Percentiles rank a stretch among this genome's conserved stretches.
Conservation (phyloP, 1,140 invertebrate genomes). For the Campoletis sonorensis region DNA sequence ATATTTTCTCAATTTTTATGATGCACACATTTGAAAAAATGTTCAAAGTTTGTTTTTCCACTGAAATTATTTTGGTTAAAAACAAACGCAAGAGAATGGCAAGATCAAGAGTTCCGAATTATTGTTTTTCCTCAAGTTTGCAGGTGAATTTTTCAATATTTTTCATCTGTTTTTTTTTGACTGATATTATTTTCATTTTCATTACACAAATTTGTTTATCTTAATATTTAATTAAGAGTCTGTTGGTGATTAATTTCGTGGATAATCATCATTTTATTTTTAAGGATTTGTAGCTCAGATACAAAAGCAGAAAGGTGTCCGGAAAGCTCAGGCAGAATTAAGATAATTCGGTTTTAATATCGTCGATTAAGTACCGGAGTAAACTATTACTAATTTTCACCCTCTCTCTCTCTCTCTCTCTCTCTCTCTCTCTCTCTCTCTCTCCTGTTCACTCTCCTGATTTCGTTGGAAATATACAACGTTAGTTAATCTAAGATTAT, state of each 20-base stretch:
- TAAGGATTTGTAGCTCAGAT: not conserved
- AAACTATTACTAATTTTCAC: slow-evolving; percentile 64
- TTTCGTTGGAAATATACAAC: slow-evolving; percentile 59
- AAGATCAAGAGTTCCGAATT: too few relatives aligned
- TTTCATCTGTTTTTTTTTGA: too few relatives aligned
- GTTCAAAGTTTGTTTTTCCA: too few relatives aligned
- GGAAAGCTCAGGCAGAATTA: slow-evolving; percentile 45
- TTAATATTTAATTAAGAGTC: not conserved
- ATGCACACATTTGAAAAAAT: too few relatives aligned
- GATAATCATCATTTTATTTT: not conserved
- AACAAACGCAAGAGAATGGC: too few relatives aligned
- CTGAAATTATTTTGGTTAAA: too few relatives aligned
- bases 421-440: slow-evolving; percentile 9
- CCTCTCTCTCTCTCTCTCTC: not conserved
- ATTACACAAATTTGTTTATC: not conserved
- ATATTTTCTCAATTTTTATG: too few relatives aligned
- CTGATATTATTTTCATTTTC: too few relatives aligned
- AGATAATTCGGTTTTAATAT: slow-evolving; percentile 61
- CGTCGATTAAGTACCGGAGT: slow-evolving; percentile 58
- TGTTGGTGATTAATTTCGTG: not conserved
- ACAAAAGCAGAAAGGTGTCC: not conserved
- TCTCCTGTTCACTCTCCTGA: not conserved
- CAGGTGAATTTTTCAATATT: too few relatives aligned
- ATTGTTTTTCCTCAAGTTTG: too few relatives aligned
- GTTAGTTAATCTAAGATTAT: slow-evolving; percentile 64